Conservation (phyloP, 2,888 invertebrate genomes). For the Eupelmus urozonus region DNA sequence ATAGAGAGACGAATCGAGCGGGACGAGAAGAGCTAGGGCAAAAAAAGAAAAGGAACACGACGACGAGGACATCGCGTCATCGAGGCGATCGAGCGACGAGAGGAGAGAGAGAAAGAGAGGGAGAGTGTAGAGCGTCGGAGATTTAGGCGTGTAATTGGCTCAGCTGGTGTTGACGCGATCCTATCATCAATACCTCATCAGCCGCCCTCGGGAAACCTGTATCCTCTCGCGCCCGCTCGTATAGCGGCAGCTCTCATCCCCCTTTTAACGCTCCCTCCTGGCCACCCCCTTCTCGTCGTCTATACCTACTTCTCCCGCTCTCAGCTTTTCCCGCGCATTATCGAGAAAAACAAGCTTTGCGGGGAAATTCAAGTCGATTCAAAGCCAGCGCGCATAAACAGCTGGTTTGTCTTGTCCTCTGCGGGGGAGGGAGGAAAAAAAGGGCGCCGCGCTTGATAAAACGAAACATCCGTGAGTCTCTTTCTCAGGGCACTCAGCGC, state of each 20-base stretch:
- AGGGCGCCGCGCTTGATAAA: neutral
- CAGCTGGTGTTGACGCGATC: slow-evolving; percentile 82
- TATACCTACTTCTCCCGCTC: neutral
- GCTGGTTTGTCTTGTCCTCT: neutral
- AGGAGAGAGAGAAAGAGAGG: slow-evolving; percentile 48
- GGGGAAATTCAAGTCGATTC: slow-evolving; percentile 52
- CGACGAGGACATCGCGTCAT: neutral
- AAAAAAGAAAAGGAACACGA: neutral
- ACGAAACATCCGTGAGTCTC: neutral
- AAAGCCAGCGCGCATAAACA: slow-evolving; percentile 32
- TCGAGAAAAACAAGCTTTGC: neutral
- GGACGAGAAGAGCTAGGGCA: neutral
- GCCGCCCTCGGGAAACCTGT: slow-evolving; percentile 76
- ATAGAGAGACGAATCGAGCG: slow-evolving; percentile 28
- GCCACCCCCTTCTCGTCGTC: neutral
- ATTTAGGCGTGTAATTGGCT: slow-evolving; percentile 81
- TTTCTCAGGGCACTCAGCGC: slow-evolving; percentile 4
- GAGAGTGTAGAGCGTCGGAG: slow-evolving; percentile 66
- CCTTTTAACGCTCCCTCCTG: slow-evolving; percentile 5
- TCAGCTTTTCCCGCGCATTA: neutral
- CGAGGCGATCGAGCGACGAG: slow-evolving; percentile 19
- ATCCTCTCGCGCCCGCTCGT: slow-evolving; percentile 61
- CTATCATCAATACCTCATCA: slow-evolving; percentile 83
- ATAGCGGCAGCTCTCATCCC: slow-evolving; percentile 4
- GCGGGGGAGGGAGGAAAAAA: neutral